Percentiles rank a stretch among this genome's conserved stretches.
Evolutionary conservation across 2,797 vertebrate genomes (phyloP).

Genomic region (Melanotaenia maccullochi): DNA sequence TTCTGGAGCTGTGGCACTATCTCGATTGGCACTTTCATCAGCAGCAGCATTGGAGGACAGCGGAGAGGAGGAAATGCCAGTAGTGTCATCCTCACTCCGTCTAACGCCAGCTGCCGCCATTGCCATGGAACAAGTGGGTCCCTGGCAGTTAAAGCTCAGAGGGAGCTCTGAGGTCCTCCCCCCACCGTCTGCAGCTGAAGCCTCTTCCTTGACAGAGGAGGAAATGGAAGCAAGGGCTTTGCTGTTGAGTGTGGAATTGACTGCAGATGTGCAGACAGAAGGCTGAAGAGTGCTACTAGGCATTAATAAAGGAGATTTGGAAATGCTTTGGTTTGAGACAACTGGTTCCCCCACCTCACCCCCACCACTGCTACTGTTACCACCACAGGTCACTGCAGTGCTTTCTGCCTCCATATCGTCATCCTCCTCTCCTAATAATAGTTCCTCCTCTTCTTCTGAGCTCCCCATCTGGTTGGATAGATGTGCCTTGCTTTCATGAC

Average conservation of each 20-base stretch:
- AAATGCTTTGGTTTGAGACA: conserved; percentile 99
- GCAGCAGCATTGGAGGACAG: conserved; percentile 82
- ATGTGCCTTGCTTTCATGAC: conserved; percentile 89
- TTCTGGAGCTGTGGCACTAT: conserved; percentile 99
- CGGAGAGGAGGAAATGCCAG: conserved; percentile 83
- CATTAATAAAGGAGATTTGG: conserved; percentile 99
- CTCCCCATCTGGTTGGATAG: conserved; percentile 82
- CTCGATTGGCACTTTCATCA: conserved; percentile 99
- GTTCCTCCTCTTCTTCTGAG: conserved; percentile 83
- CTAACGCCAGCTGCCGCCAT: conserved; percentile 83
- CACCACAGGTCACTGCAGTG: conserved; percentile 84
- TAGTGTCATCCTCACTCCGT: conserved; percentile 90
- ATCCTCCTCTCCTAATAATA: conserved; percentile 87
- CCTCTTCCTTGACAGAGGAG: conserved; percentile 92
- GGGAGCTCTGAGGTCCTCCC: conserved; percentile 89
- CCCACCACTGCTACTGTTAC: conserved; percentile 86
- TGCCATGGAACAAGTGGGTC: conserved; percentile 77
- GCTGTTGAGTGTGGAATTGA: conserved; percentile 85
- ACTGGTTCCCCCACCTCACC: conserved; percentile 92
- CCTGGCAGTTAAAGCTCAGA: conserved; percentile 99
- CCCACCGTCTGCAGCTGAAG: conserved; percentile 89
- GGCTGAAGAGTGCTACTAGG: conserved; percentile 98
- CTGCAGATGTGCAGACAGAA: conserved; percentile 88
- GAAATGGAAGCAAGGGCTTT: conserved; percentile 91
- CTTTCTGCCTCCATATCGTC: conserved; percentile 90